A percentile compares a stretch with the other conserved stretches of the same genome.
These are phyloP conservation scores for Smutsia gigantea DNA, from an alignment of 2,797 vertebrate genomes.

Conservation along the genomic window DNA sequence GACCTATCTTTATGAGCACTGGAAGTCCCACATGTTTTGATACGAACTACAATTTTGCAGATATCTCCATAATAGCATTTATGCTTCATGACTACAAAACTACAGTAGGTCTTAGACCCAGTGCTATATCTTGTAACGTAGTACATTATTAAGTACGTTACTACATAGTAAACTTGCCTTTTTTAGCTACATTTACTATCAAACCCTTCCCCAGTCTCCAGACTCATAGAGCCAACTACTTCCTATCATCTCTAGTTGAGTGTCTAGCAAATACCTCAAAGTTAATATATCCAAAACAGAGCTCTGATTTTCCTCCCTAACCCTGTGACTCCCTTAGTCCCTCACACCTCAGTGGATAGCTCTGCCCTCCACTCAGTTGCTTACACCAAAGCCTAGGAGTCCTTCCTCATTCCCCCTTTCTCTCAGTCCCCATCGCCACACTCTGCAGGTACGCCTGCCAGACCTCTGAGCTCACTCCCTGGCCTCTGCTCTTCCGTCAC, in stretches of 20 bases:
- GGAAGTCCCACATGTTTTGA: neutral
- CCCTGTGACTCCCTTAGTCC: neutral
- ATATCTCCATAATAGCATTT: neutral
- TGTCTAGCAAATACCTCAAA: neutral
- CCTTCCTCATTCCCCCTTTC: neutral
- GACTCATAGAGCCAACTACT: neutral
- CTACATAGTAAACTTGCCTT: neutral
- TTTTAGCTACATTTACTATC: neutral
- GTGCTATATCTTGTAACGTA: neutral
- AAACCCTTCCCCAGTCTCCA: neutral
- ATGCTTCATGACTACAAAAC: neutral
- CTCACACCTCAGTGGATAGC: neutral
- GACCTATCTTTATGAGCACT: neutral
- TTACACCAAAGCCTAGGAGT: neutral
- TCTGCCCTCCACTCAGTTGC: neutral
- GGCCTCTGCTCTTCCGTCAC: accelerated
- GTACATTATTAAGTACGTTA: neutral
- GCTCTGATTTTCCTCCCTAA: neutral
- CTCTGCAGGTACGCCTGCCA: neutral
- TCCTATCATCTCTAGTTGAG: neutral
- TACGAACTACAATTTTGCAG: neutral
- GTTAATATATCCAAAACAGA: neutral
- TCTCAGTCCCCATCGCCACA: neutral
- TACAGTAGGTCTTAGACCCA: neutral
- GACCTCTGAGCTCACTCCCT: neutral